phyloP scores from a whole-genome alignment of 2,888 invertebrate species.

The Notocelia uddmanniana region DNA sequence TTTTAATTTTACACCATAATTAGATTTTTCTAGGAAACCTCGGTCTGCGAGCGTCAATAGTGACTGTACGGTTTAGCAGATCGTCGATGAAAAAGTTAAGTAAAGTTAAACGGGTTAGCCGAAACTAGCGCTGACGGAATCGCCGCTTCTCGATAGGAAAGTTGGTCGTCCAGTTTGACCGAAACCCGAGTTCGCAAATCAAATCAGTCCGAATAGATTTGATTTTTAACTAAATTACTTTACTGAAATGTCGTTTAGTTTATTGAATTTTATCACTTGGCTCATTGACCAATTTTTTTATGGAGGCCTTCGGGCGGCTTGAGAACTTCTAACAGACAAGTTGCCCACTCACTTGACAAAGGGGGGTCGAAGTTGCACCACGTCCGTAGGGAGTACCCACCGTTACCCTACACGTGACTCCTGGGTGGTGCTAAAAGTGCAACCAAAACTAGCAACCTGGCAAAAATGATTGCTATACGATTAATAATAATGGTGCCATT shows the following conservation, averaged over 20 bases:
- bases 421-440: too few relatives aligned
- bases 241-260: background rate
- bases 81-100: constrained; percentile 20
- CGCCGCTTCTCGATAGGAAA: constrained; percentile 19
- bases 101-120: constrained; percentile 18
- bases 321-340: too few relatives aligned
- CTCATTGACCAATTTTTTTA: too few relatives aligned
- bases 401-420: too few relatives aligned
- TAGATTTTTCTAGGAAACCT: constrained; percentile 67
- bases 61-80: background rate
- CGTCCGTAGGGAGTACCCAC: too few relatives aligned
- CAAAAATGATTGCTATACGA: too few relatives aligned
- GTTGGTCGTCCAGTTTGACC: constrained; percentile 19
- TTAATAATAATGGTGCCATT: too few relatives aligned
- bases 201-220: background rate
- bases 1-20: constrained; percentile 74
- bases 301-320: too few relatives aligned
- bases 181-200: constrained; percentile 18
- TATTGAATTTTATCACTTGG: background rate
- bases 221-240: constrained; percentile 10
- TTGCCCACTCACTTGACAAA: too few relatives aligned
- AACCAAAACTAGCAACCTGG: too few relatives aligned
- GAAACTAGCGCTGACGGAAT: constrained; percentile 23
- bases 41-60: constrained; percentile 44
- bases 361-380: too few relatives aligned